Percentiles rank a stretch among this genome's conserved stretches.
Evolutionary conservation across 2,888 invertebrate genomes (phyloP).

Genomic region (Orchestes rusci): DNA sequence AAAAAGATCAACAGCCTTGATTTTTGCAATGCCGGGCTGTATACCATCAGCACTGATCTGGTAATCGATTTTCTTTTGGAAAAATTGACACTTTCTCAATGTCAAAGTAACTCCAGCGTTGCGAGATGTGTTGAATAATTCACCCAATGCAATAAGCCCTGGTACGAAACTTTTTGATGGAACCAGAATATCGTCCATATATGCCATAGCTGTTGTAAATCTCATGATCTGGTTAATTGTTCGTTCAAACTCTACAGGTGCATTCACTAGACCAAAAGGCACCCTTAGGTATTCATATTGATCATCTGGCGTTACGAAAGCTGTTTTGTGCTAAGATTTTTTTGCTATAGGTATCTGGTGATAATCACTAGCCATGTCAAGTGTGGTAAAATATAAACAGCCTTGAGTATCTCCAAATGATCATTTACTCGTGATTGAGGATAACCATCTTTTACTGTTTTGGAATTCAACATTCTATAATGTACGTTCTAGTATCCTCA

Average conservation of each 20-base stretch:
- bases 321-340: slow-evolving; percentile 32
- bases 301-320: slow-evolving; percentile 34
- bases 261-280: slow-evolving; percentile 37
- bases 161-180: slow-evolving; percentile 24
- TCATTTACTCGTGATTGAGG: slow-evolving; percentile 36
- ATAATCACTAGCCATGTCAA: slow-evolving; percentile 34
- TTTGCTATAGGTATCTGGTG: slow-evolving; percentile 33
- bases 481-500: too few species aligned
- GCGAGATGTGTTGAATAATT: slow-evolving; percentile 11
- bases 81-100: slow-evolving; percentile 20
- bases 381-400: slow-evolving; percentile 30
- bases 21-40: neutral
- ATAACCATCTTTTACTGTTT: slow-evolving; percentile 31
- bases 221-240: slow-evolving; percentile 23
- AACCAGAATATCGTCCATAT: slow-evolving; percentile 28
- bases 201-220: slow-evolving; percentile 20
- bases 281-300: slow-evolving; percentile 35
- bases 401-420: slow-evolving; percentile 29
- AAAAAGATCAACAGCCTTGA: neutral
- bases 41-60: slow-evolving; percentile 15
- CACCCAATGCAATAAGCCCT: slow-evolving; percentile 14
- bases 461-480: too few species aligned
- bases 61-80: slow-evolving; percentile 16
- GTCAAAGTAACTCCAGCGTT: slow-evolving; percentile 12
- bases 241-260: slow-evolving; percentile 30